Conservation (phyloP, 2,888 invertebrate genomes). For the Desoria tigrina region DNA sequence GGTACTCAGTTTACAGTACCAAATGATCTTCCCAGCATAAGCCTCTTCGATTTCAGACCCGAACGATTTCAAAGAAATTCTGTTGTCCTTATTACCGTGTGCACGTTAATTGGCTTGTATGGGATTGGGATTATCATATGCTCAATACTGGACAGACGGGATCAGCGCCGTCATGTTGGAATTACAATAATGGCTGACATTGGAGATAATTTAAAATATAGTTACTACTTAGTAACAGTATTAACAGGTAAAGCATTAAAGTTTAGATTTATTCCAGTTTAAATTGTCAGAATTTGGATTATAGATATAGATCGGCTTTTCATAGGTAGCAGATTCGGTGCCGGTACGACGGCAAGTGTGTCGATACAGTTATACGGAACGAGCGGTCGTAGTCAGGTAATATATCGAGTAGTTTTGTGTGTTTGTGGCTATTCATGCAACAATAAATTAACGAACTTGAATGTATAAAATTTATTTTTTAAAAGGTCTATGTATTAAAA, state of each 20-base stretch:
- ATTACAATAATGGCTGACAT: slow-evolving; percentile 46
- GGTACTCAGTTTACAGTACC: slow-evolving; percentile 40
- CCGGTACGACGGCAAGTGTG: slow-evolving; percentile 48
- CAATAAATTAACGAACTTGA: background rate
- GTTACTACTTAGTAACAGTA: slow-evolving; percentile 45
- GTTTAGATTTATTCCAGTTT: too few species aligned
- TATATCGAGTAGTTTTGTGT: too few species aligned
- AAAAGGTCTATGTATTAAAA: slow-evolving; percentile 1
- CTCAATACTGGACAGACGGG: slow-evolving; percentile 28
- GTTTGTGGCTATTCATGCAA: too few species aligned
- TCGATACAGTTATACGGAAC: slow-evolving; percentile 44
- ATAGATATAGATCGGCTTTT: too few species aligned
- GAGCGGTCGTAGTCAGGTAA: slow-evolving; percentile 38
- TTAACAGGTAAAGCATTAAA: slow-evolving; percentile 41
- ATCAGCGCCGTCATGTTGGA: slow-evolving; percentile 28
- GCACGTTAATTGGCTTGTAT: slow-evolving; percentile 31
- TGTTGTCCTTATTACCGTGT: slow-evolving; percentile 36
- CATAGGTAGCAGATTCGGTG: slow-evolving; percentile 36
- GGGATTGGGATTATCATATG: slow-evolving; percentile 31
- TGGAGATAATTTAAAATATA: slow-evolving; percentile 9
- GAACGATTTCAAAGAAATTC: slow-evolving; percentile 35
- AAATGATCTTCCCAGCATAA: slow-evolving; percentile 20
- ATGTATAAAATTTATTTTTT: slow-evolving; percentile 1
- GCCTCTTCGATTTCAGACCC: slow-evolving; percentile 32
- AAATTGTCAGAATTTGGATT: too few species aligned